These are phyloP conservation scores for fruit fly (Drosophila melanogaster) DNA, from an alignment of 1,140 invertebrate genomes.

Conservation along the genomic window Release_6_plus_ISO1_MT NT_037436.4:4962501-4963000, in stretches of 20 bases:
- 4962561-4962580: slow-evolving; percentile 66
- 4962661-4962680: slow-evolving; percentile 70
- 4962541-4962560: slow-evolving; percentile 59
- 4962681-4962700: slow-evolving; percentile 79
- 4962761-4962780: slow-evolving; percentile 76
- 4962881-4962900: slow-evolving; percentile 81
- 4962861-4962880: slow-evolving; percentile 78
- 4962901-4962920: slow-evolving; percentile 75
- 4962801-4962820: slow-evolving; percentile 66
- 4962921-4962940: slow-evolving; percentile 5
- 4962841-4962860: slow-evolving; percentile 46
- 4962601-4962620: background rate
- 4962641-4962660: slow-evolving; percentile 55
- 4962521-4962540: slow-evolving; percentile 75
- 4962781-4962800: slow-evolving; percentile 75
- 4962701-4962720: slow-evolving; percentile 73
- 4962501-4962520: slow-evolving; percentile 77
- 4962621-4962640: slow-evolving; percentile 25
- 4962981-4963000: slow-evolving; percentile 38
- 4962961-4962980: background rate
- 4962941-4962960: background rate
- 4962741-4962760: slow-evolving; percentile 28
- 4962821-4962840: slow-evolving; percentile 74
- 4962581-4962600: slow-evolving; percentile 24
- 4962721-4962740: slow-evolving; percentile 78